Evolutionary conservation across 2,113 vertebrate species (phyloP).

Genomic region (Spilogale gracilis): DNA sequence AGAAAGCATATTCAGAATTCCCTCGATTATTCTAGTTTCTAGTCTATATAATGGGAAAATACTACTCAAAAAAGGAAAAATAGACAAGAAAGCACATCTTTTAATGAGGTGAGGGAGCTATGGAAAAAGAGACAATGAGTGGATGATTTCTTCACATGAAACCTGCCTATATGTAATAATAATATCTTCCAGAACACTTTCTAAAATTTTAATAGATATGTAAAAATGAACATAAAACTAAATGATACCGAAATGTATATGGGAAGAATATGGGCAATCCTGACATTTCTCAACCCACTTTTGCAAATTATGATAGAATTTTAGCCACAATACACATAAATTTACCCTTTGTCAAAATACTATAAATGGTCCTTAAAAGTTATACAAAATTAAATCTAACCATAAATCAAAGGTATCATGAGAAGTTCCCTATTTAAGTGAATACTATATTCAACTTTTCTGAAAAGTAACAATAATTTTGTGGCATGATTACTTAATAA

Average conservation of each 20-base stretch:
- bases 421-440: slow-evolving; percentile 7
- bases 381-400: not conserved
- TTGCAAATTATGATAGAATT: slow-evolving; percentile 27
- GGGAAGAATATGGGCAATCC: not conserved
- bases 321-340: not conserved
- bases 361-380: not conserved
- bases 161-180: not conserved
- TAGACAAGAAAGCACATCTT: not conserved
- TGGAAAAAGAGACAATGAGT: not conserved
- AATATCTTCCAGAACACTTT: not conserved
- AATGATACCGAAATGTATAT: not conserved
- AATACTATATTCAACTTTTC: not conserved
- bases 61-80: not conserved
- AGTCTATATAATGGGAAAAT: not conserved
- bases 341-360: not conserved
- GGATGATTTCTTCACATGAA: slow-evolving; percentile 26
- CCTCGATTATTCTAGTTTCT: not conserved
- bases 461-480: not conserved
- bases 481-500: not conserved
- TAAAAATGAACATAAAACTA: not conserved
- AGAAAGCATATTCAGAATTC: not conserved
- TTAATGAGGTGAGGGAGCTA: not conserved
- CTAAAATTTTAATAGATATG: not conserved
- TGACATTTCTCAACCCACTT: not conserved
- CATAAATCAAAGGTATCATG: slow-evolving; percentile 5